Base-by-base conservation (phyloP, 2,113 vertebrate genomes). In the Microcebus lehilahytsara region DNA sequence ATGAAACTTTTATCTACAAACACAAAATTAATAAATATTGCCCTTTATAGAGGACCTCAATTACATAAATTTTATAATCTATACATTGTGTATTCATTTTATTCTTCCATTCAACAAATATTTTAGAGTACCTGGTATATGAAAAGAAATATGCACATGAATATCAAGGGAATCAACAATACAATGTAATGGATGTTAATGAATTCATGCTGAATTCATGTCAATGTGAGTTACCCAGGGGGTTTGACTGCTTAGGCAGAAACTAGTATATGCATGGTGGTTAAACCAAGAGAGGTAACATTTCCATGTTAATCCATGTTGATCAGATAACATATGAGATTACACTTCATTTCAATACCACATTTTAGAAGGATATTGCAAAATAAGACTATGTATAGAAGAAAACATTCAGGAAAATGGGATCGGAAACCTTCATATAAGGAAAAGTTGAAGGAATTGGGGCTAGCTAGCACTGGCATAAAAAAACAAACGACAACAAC, bases 1-100 rank as follows among this genome's bases (percentile, higher is more conserved):
- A 62, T 64, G 37, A 91, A 58, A 79, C 17, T 69, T 93, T 92
- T 94, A 96, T 83, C 32, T 83, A 75, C 60, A 94, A 96, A 89
- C 25, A 87, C 66, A 88, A 96, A 96, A 42, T 92, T 89, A 92
- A 94, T 91, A 92, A 93, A 95, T 72, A 64, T 27, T 85, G 56
- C 32, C 81, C 42, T 95, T 92, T 77, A 53, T 32, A 56, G 53
- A 56, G 30, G 67, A 85, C 14, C 25, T 90, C 66, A 92, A 62
- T 92, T 77, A 74, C 30, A 85, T 77, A 53, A 27, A 72, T 60
- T 87, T 85, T 91, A 23, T 9, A 81, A 93, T 81, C 6, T 58
- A 3, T 69, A 42, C 10, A 60, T 84, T 5, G 34, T 72, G 3
- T 60, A 40, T 85, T 77, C 10, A 66, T 72, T 94, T 77, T 77